phyloP scores from a whole-genome alignment of 2,797 vertebrate species.

The Amniataba percoides region DNA sequence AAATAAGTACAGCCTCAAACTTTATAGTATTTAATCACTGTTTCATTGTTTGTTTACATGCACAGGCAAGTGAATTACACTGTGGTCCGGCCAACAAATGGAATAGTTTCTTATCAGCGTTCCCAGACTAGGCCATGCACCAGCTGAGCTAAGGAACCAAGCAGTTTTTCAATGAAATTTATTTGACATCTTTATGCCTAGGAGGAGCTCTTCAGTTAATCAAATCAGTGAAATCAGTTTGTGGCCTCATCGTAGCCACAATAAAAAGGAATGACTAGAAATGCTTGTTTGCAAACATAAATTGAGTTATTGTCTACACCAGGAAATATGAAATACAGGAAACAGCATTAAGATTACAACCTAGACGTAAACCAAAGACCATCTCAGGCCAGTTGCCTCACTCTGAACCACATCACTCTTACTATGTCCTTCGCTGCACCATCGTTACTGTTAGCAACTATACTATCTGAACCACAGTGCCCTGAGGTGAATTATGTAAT shows the following conservation, averaged over 20 bases:
- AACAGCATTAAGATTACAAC: conserved; percentile 34
- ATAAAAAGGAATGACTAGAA: conserved; percentile 77
- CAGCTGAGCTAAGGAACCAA: conserved; percentile 55
- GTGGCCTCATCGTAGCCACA: conserved; percentile 58
- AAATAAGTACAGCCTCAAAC: conserved; percentile 68
- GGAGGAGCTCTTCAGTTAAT: conserved; percentile 79
- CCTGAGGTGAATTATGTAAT: background rate
- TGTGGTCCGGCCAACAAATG: conserved; percentile 65
- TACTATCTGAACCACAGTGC: background rate
- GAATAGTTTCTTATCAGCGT: conserved; percentile 77
- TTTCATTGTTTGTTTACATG: conserved; percentile 78
- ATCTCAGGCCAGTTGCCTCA: conserved; percentile 10
- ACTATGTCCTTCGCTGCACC: background rate
- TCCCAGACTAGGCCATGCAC: conserved; percentile 66
- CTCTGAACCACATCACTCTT: conserved; percentile 11
- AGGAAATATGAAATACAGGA: conserved; percentile 60
- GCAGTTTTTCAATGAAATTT: conserved; percentile 73
- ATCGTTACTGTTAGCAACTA: background rate
- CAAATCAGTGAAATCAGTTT: conserved; percentile 79
- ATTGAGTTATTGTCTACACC: conserved; percentile 67
- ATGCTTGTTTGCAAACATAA: conserved; percentile 65
- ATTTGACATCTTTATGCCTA: conserved; percentile 73
- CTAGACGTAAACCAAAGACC: conserved; percentile 2
- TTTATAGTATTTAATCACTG: conserved; percentile 79
- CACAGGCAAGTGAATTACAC: conserved; percentile 77